These are phyloP conservation scores for Rhinolophus ferrumequinum DNA, from an alignment of 2,113 vertebrate genomes.

Conservation along the genomic window DNA sequence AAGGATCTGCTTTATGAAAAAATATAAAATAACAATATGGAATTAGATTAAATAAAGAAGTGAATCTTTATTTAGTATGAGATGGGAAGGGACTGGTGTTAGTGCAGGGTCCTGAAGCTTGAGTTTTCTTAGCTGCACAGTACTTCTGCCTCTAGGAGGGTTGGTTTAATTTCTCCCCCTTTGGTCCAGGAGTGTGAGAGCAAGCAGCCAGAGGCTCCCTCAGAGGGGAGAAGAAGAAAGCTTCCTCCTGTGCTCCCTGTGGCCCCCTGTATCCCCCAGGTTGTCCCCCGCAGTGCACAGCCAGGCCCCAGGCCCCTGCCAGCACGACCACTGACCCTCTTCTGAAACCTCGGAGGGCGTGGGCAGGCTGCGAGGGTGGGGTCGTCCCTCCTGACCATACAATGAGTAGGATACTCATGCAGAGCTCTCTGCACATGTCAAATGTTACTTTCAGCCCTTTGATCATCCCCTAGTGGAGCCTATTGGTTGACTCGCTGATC, in stretches of 20 bases:
- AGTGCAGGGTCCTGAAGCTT: background rate
- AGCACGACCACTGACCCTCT: rapidly evolving
- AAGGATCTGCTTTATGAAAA: background rate
- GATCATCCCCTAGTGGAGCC: background rate
- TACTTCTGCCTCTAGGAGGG: background rate
- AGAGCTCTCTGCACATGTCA: background rate
- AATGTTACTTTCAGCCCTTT: background rate
- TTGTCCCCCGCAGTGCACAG: no score
- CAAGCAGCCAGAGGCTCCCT: background rate
- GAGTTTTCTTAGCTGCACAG: background rate
- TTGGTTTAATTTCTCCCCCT: background rate
- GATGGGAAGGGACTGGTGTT: background rate
- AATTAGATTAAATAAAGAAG: background rate
- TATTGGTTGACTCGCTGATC: no score
- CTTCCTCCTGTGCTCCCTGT: background rate
- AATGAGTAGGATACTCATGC: background rate
- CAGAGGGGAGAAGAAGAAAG: rapidly evolving
- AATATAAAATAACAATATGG: background rate
- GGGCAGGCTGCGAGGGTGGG: rapidly evolving
- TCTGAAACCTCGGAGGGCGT: rapidly evolving
- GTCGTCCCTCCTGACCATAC: background rate
- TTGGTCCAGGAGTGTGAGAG: background rate
- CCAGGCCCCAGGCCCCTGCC: rapidly evolving
- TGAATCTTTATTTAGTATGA: background rate
- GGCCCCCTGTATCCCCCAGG: no score